These are phyloP conservation scores for Sus scrofa DNA, from an alignment of 2,113 vertebrate genomes.

Conservation along the genomic window DNA sequence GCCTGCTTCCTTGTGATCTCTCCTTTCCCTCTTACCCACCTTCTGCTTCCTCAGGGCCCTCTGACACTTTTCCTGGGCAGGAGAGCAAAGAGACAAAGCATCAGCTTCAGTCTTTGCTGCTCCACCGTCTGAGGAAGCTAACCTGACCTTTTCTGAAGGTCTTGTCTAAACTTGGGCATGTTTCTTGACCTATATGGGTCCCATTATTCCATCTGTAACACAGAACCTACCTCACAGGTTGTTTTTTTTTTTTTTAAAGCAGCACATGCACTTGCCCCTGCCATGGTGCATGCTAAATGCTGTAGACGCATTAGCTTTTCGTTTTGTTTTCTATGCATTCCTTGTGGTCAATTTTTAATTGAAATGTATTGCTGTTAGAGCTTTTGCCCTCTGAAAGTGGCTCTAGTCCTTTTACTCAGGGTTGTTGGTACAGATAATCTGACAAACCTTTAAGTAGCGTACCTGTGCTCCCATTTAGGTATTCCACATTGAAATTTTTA, in stretches of 20 bases:
- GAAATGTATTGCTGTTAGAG: background rate
- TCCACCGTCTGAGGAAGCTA: background rate
- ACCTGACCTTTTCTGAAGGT: background rate
- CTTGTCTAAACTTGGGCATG: background rate
- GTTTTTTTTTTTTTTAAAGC: background rate
- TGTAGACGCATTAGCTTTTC: background rate
- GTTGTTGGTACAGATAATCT: background rate
- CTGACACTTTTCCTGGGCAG: background rate
- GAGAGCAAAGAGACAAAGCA: fast-evolving
- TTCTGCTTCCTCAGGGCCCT: background rate
- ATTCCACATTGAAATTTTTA: background rate
- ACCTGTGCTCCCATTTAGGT: background rate
- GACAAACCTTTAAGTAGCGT: background rate
- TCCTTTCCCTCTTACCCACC: background rate
- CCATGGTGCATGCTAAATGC: too few relatives aligned
- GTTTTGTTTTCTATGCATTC: background rate
- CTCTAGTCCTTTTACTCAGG: background rate
- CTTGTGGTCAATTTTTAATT: background rate
- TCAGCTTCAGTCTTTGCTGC: background rate
- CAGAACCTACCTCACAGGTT: background rate
- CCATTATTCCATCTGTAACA: background rate
- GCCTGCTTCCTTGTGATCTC: background rate
- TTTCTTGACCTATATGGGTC: background rate
- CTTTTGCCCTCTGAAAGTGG: background rate
- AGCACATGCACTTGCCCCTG: background rate